Evolutionary conservation across 2,888 invertebrate genomes (phyloP).

Genomic region (Hermodice carunculata): DNA sequence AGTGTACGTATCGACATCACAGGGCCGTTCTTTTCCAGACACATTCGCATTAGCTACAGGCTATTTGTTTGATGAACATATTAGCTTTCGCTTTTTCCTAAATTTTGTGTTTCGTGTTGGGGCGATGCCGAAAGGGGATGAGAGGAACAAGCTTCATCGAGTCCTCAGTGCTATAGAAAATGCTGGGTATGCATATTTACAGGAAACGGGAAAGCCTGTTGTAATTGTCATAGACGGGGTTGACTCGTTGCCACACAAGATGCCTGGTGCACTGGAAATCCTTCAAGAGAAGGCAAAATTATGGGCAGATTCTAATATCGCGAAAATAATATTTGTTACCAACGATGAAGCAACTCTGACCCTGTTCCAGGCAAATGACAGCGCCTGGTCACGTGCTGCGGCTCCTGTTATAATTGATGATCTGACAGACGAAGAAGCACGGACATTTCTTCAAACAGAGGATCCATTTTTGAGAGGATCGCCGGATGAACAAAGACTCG

Average conservation of each 20-base stretch:
- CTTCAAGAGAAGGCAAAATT: slow-evolving; percentile 42
- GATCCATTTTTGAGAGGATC: too few species aligned
- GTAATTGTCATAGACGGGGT: slow-evolving; percentile 42
- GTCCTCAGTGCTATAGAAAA: slow-evolving; percentile 41
- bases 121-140: slow-evolving; percentile 35
- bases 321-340: slow-evolving; percentile 39
- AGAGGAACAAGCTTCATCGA: slow-evolving; percentile 22
- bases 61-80: slow-evolving; percentile 43
- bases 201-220: slow-evolving; percentile 20
- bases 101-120: slow-evolving; percentile 36
- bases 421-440: slow-evolving; percentile 25
- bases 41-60: slow-evolving; percentile 34
- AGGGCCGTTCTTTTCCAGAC: slow-evolving; percentile 40
- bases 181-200: slow-evolving; percentile 30
- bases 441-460: slow-evolving; percentile 14
- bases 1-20: slow-evolving; percentile 31
- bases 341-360: slow-evolving; percentile 31
- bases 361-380: slow-evolving; percentile 25
- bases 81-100: slow-evolving; percentile 37
- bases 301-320: slow-evolving; percentile 42
- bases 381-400: slow-evolving; percentile 40
- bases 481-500: too few species aligned
- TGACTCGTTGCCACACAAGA: slow-evolving; percentile 13
- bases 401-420: slow-evolving; percentile 33
- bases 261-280: slow-evolving; percentile 30